A percentile compares a stretch with the other conserved stretches of the same genome.
Evolutionary conservation across 2,888 invertebrate species (phyloP).

Genomic region (Cabera pusaria): DNA sequence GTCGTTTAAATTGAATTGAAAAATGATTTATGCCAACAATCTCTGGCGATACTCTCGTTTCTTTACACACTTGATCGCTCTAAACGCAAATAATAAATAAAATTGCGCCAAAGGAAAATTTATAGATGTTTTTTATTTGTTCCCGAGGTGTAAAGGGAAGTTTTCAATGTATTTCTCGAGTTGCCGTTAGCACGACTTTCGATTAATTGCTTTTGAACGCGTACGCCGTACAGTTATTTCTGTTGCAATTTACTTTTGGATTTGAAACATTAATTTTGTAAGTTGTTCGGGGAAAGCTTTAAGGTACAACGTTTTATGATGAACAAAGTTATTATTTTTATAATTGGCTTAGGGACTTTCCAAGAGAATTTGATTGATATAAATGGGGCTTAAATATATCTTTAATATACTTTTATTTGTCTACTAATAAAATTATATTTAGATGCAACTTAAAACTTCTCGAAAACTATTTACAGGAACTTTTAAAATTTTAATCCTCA

Average conservation of each 20-base stretch:
- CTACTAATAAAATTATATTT: too few species aligned
- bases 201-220: slow-evolving; percentile 37
- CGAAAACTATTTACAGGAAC: too few species aligned
- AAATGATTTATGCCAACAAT: slow-evolving; percentile 78
- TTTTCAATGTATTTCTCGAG: slow-evolving; percentile 41
- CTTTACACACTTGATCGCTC: slow-evolving; percentile 67
- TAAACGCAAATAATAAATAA: slow-evolving; percentile 66
- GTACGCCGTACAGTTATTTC: slow-evolving; percentile 38
- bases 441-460: too few species aligned
- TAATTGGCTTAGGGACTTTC: too few species aligned
- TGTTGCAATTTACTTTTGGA: slow-evolving; percentile 25
- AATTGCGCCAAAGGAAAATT: slow-evolving; percentile 50
- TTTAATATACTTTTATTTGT: too few species aligned
- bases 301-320: too few species aligned
- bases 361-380: too few species aligned
- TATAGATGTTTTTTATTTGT: slow-evolving; percentile 50
- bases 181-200: slow-evolving; percentile 38
- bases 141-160: slow-evolving; percentile 41
- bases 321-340: too few species aligned
- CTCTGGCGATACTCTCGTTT: slow-evolving; percentile 62
- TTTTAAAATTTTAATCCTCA: too few species aligned
- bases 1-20: slow-evolving; percentile 80
- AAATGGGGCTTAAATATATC: too few species aligned
- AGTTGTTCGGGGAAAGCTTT: too few species aligned
- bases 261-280: slow-evolving; percentile 3